A percentile compares a stretch with the other conserved stretches of the same genome.
Evolutionary conservation across 2,888 invertebrate species (phyloP).

Genomic region (Germaria angustata): DNA sequence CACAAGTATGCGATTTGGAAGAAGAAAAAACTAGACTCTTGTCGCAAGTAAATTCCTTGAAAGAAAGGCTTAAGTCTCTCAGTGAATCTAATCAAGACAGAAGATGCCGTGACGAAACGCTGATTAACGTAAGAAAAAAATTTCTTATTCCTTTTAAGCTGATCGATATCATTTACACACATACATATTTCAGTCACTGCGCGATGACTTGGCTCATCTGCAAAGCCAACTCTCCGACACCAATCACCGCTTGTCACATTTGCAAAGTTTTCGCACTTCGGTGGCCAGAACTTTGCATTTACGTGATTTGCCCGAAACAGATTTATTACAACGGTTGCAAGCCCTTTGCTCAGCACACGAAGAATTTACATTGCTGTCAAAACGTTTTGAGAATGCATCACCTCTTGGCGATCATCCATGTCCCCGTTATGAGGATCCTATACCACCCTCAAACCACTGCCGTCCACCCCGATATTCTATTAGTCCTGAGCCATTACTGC

Average conservation of each 20-base stretch:
- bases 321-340: slow-evolving; percentile 88
- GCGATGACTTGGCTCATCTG: slow-evolving; percentile 87
- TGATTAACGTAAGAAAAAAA: slow-evolving; percentile 76
- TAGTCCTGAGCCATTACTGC: slow-evolving; percentile 27
- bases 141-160: not conserved
- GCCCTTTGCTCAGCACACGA: slow-evolving; percentile 92
- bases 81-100: slow-evolving; percentile 78
- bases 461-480: slow-evolving; percentile 70
- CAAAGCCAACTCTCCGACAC: slow-evolving; percentile 88
- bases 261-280: slow-evolving; percentile 88
- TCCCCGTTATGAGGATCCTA: slow-evolving; percentile 77
- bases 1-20: slow-evolving; percentile 90
- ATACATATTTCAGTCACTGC: slow-evolving; percentile 83
- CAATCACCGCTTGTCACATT: slow-evolving; percentile 87
- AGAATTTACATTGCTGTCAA: slow-evolving; percentile 91
- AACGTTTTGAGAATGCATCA: slow-evolving; percentile 83
- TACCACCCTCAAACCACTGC: slow-evolving; percentile 76
- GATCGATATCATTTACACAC: not conserved
- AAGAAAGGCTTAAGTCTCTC: slow-evolving; percentile 76
- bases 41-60: slow-evolving; percentile 75
- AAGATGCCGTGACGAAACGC: slow-evolving; percentile 78
- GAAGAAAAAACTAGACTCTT: slow-evolving; percentile 84
- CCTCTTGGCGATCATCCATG: slow-evolving; percentile 79
- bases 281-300: slow-evolving; percentile 88
- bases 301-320: slow-evolving; percentile 87